These are phyloP conservation scores for Jaculus jaculus DNA, from an alignment of 2,113 vertebrate species.

Conservation along the genomic window DNA sequence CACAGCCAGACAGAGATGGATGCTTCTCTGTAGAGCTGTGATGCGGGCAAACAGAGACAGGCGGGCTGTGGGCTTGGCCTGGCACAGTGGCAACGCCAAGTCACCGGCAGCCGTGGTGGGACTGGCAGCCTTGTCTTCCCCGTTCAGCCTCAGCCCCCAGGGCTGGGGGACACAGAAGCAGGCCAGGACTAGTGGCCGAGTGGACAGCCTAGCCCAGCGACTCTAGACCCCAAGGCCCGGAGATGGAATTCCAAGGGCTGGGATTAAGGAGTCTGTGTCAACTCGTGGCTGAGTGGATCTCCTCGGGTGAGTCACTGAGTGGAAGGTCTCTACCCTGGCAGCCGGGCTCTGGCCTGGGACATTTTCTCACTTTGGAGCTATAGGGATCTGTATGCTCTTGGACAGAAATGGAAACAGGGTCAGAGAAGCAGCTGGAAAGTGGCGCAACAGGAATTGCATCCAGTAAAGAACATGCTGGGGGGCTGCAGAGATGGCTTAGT, in stretches of 20 bases:
- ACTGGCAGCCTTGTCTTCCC: not conserved
- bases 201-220: not conserved
- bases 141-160: not conserved
- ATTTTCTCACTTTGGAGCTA: not conserved
- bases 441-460: not conserved
- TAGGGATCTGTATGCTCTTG: not conserved
- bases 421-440: not conserved
- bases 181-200: not conserved
- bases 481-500: not conserved
- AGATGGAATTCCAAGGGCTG: not conserved
- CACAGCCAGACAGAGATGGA: not conserved
- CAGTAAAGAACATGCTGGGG: not conserved
- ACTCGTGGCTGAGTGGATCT: not conserved
- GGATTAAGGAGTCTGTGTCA: not conserved
- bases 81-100: not conserved
- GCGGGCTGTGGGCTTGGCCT: accelerated
- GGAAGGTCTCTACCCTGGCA: not conserved
- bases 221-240: not conserved
- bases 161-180: not conserved
- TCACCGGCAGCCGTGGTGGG: accelerated
- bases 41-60: not conserved
- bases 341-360: too few relatives aligned
- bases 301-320: not conserved
- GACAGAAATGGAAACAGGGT: not conserved
- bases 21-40: not conserved